A percentile compares a stretch with the other conserved stretches of the same genome.
Evolutionary conservation across 2,888 invertebrate species (phyloP).

Genomic region (Acrobasis consociella): DNA sequence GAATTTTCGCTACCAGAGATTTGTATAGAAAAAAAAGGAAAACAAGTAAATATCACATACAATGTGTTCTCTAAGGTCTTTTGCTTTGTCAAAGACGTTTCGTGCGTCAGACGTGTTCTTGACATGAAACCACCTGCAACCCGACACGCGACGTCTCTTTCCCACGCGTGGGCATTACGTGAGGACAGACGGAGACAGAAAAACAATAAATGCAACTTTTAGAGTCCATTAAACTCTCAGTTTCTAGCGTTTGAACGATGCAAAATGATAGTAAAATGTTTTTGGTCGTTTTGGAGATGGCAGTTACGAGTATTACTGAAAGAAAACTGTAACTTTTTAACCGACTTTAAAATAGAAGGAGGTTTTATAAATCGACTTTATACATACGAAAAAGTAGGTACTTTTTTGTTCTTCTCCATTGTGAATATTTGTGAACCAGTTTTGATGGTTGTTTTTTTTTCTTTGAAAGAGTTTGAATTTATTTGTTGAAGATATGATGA

Average conservation of each 20-base stretch:
- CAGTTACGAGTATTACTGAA: too few species aligned
- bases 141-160: conserved; percentile 13
- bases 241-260: neutral
- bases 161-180: neutral
- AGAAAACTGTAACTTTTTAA: too few species aligned
- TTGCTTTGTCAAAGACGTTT: conserved; percentile 39
- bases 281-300: neutral
- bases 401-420: too few species aligned
- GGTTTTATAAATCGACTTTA: too few species aligned
- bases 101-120: conserved; percentile 58
- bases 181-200: conserved; percentile 4
- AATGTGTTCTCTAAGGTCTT: conserved; percentile 32
- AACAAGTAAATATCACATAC: conserved; percentile 33
- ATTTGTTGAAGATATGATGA: too few species aligned
- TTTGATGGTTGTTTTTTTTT: too few species aligned
- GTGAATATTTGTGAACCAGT: too few species aligned
- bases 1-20: too few species aligned
- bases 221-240: conserved; percentile 16
- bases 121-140: conserved; percentile 44
- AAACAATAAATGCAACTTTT: conserved; percentile 15
- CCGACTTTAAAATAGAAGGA: too few species aligned
- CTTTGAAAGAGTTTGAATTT: too few species aligned
- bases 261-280: conserved; percentile 2
- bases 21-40: conserved; percentile 22
- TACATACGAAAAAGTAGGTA: too few species aligned